phyloP scores from a whole-genome alignment of 2,888 invertebrate genomes.

The Polylopha cassiicola region DNA sequence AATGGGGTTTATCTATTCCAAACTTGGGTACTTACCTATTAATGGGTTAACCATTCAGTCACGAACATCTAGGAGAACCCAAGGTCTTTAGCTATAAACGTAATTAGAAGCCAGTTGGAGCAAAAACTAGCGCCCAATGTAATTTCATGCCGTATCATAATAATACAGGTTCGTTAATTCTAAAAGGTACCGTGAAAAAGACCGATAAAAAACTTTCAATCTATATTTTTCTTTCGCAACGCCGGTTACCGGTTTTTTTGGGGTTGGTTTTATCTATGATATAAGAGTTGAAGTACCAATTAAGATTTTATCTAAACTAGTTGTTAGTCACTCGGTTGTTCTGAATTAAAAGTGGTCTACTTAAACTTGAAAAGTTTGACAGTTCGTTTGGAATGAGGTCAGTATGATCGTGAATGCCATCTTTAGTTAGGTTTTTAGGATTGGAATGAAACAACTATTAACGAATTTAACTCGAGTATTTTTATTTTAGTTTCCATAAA shows the following conservation, averaged over 20 bases:
- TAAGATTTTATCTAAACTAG: no score
- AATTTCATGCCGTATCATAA: slow-evolving; percentile 33
- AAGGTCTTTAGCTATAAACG: slow-evolving; percentile 50
- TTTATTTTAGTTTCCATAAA: no score
- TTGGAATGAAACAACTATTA: no score
- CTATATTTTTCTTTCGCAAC: slow-evolving; percentile 17
- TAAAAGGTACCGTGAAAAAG: slow-evolving; percentile 19
- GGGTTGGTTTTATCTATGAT: slow-evolving; percentile 8
- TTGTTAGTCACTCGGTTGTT: no score
- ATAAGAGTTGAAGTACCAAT: slow-evolving; percentile 9
- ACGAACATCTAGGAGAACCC: slow-evolving; percentile 43
- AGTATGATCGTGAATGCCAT: no score
- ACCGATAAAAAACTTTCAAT: slow-evolving; percentile 22
- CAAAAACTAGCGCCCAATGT: slow-evolving; percentile 35
- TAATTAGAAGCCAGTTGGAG: slow-evolving; percentile 35
- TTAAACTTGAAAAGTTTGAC: no score
- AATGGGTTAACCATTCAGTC: slow-evolving; percentile 46
- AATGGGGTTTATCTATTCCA: no score
- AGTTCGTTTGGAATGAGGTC: no score
- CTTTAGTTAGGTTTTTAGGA: no score
- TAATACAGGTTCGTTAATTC: slow-evolving; percentile 23
- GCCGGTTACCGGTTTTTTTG: slow-evolving; percentile 14
- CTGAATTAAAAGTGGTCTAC: no score
- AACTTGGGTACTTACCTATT: slow-evolving; percentile 39
- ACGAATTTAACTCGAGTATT: no score